Percentiles rank a stretch among this genome's conserved stretches.
Evolutionary conservation across 2,797 vertebrate genomes (phyloP).

Genomic region (Mus caroli): DNA sequence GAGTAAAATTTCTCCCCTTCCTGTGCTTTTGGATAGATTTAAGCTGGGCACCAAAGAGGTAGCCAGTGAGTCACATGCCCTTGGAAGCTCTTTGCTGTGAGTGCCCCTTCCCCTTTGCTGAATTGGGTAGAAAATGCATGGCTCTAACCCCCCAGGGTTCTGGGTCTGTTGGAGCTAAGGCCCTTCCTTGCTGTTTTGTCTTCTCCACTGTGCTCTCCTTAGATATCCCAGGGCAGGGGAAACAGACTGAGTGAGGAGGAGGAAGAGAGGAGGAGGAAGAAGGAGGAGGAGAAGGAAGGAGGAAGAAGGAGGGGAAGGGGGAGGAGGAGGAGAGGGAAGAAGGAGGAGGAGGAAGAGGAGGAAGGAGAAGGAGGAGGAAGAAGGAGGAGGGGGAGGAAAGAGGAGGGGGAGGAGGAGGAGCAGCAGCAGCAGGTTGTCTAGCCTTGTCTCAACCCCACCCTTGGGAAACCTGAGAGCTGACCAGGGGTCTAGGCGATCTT

Average conservation of each 20-base stretch:
- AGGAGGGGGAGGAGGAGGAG: no score
- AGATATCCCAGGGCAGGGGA: background rate
- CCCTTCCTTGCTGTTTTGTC: background rate
- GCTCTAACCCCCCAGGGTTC: background rate
- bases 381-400: no score
- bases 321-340: fast-evolving
- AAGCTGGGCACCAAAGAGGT: background rate
- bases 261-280: no score
- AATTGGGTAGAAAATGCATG: background rate
- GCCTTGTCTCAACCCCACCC: background rate
- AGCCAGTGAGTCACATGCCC: background rate
- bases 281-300: no score
- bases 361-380: no score
- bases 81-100: background rate
- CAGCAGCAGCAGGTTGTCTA: fast-evolving
- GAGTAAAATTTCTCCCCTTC: background rate
- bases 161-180: background rate
- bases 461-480: background rate
- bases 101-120: background rate
- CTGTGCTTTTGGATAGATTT: conserved; percentile 41
- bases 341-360: no score
- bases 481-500: background rate
- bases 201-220: background rate
- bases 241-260: conserved; percentile 10
- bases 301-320: no score